Conservation (phyloP, 2,888 invertebrate species). For the Aquatica leii region DNA sequence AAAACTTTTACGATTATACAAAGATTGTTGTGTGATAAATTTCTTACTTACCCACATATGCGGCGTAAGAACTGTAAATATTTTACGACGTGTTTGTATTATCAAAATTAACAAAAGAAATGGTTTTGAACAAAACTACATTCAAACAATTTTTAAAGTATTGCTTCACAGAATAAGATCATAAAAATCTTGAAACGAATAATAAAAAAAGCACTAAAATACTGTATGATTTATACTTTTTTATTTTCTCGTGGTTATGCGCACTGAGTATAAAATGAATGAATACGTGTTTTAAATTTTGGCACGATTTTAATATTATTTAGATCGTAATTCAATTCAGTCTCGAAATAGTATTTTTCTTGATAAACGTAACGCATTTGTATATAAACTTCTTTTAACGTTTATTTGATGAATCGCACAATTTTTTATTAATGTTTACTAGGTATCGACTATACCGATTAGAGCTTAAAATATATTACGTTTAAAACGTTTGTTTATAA, state of each 20-base stretch:
- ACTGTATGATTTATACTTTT: constrained; percentile 4
- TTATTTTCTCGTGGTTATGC: constrained; percentile 8
- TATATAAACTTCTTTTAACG: no score
- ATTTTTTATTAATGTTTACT: no score
- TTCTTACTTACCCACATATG: constrained; percentile 9
- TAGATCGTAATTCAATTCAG: no score
- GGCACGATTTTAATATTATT: no score
- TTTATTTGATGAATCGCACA: no score
- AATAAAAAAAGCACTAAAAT: constrained; percentile 15
- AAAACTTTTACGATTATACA: constrained; percentile 8
- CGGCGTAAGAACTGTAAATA: constrained; percentile 6
- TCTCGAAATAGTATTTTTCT: no score
- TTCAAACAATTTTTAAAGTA: constrained; percentile 8
- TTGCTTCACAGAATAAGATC: constrained; percentile 9
- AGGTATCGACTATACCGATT: no score
- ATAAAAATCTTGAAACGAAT: constrained; percentile 13
- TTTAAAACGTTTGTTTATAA: no score
- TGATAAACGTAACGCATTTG: no score
- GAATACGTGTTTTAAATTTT: background rate
- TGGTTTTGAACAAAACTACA: constrained; percentile 6
- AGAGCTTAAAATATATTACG: no score
- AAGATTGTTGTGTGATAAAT: background rate
- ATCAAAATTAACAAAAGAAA: constrained; percentile 17
- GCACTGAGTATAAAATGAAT: constrained; percentile 1
- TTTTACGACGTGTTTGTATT: constrained; percentile 17